These are phyloP conservation scores for Erynnis tages DNA, from an alignment of 2,888 invertebrate species.

Conservation along the genomic window DNA sequence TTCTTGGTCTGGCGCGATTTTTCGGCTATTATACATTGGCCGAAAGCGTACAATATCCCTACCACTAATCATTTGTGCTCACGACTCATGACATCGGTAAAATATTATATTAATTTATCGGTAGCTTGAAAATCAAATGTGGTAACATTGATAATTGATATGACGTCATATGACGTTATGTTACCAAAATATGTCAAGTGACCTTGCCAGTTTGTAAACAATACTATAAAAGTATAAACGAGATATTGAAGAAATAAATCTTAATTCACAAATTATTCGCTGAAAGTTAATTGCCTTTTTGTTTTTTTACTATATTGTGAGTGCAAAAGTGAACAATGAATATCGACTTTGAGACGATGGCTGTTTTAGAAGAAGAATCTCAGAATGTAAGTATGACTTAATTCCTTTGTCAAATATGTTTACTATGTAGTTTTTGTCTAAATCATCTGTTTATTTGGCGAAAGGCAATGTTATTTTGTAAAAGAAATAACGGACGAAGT, in stretches of 20 bases:
- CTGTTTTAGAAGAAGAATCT: constrained; percentile 83
- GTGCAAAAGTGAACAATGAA: constrained; percentile 53
- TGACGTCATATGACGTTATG: constrained; percentile 52
- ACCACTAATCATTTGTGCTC: no score
- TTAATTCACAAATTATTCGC: constrained; percentile 78
- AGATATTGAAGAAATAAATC: constrained; percentile 40
- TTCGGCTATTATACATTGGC: no score
- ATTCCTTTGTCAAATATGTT: constrained; percentile 24
- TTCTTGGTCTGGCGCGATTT: no score
- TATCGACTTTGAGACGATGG: constrained; percentile 84
- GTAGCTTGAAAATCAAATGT: no score
- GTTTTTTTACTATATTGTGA: constrained; percentile 48
- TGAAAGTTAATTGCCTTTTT: constrained; percentile 48
- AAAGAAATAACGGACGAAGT: not conserved
- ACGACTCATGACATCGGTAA: no score
- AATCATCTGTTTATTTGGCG: no score
- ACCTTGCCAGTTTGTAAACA: constrained; percentile 91
- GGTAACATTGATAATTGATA: not conserved
- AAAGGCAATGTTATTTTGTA: not conserved
- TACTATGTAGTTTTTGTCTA: constrained; percentile 32
- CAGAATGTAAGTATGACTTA: constrained; percentile 75
- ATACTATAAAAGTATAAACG: constrained; percentile 65
- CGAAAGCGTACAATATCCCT: no score
- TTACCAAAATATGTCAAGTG: constrained; percentile 80
- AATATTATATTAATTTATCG: no score